Percentiles rank a stretch among this genome's conserved stretches.
phyloP scores from a whole-genome alignment of 2,113 vertebrate species.

The Ictidomys tridecemlineatus region DNA sequence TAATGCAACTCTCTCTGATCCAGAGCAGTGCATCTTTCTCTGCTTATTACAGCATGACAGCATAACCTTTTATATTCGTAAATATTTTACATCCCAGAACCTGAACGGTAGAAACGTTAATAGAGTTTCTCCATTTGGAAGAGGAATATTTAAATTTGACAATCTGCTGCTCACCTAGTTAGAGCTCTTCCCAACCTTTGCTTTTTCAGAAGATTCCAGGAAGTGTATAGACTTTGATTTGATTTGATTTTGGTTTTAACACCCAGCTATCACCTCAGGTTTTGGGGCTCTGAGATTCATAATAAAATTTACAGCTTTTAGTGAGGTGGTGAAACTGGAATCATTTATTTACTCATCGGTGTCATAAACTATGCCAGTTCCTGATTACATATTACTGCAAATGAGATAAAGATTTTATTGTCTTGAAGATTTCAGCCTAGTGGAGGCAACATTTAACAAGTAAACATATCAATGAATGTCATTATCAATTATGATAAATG shows the following conservation, averaged over 20 bases:
- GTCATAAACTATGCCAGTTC: not conserved
- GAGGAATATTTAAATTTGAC: not conserved
- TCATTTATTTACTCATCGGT: not conserved
- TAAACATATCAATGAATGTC: not conserved
- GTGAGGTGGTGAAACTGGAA: not conserved
- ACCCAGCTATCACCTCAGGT: not conserved
- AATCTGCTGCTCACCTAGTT: not conserved
- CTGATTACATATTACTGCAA: not conserved
- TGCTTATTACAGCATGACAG: not conserved
- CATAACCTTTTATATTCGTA: conserved; percentile 11
- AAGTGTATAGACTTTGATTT: not conserved
- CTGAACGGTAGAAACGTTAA: not conserved
- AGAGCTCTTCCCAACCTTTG: not conserved
- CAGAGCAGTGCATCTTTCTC: not conserved
- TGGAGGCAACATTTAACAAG: not conserved
- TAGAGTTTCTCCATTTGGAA: conserved; percentile 6
- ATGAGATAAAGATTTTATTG: not conserved
- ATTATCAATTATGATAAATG: not conserved
- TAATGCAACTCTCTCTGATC: conserved; percentile 27
- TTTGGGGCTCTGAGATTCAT: not conserved
- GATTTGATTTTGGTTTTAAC: too few relatives aligned
- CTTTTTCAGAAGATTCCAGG: not conserved
- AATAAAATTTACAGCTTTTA: not conserved
- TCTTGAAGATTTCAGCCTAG: not conserved
- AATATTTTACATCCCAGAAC: conserved; percentile 34